Percentiles rank a stretch among this genome's conserved stretches.
phyloP scores from a whole-genome alignment of 2,113 vertebrate species.

The Datnioides undecimradiatus region DNA sequence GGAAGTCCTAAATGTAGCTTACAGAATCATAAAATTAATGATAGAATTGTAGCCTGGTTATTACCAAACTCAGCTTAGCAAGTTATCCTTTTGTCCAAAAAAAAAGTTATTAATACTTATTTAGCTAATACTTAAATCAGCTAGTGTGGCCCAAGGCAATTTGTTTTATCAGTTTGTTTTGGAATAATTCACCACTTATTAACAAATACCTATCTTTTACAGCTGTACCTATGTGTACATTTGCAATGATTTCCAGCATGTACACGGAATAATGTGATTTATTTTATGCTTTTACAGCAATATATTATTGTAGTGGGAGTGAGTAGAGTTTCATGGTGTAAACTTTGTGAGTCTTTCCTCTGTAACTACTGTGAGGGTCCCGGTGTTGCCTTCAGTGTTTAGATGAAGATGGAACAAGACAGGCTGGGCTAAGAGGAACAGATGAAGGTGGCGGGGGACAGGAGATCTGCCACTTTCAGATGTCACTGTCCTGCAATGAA shows the following conservation, averaged over 20 bases:
- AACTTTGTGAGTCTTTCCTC: background rate
- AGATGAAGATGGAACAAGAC: slow-evolving; percentile 39
- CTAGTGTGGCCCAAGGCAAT: background rate
- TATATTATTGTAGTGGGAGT: background rate
- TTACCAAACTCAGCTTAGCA: background rate
- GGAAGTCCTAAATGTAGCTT: background rate
- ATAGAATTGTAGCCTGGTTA: background rate
- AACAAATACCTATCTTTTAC: background rate
- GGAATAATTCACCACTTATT: background rate
- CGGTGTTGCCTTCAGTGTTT: slow-evolving; percentile 13
- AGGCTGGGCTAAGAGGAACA: slow-evolving; percentile 15
- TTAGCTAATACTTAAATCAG: background rate
- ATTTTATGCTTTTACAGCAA: background rate
- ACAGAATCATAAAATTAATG: slow-evolving; percentile 18
- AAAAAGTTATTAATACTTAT: background rate
- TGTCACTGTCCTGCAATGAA: slow-evolving; percentile 46
- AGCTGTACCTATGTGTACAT: slow-evolving; percentile 19
- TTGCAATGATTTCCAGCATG: background rate
- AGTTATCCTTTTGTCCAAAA: background rate
- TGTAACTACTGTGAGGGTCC: slow-evolving; percentile 4
- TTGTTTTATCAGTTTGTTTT: background rate
- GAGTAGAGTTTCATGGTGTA: background rate
- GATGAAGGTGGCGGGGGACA: slow-evolving; percentile 44
- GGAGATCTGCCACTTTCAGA: slow-evolving; percentile 61
- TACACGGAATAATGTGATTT: background rate